A percentile compares a stretch with the other conserved stretches of the same genome.
Conservation (phyloP, 30 jellyfish, hydroid and myxozoan genomes). For the Turritopsis rubra region DNA sequence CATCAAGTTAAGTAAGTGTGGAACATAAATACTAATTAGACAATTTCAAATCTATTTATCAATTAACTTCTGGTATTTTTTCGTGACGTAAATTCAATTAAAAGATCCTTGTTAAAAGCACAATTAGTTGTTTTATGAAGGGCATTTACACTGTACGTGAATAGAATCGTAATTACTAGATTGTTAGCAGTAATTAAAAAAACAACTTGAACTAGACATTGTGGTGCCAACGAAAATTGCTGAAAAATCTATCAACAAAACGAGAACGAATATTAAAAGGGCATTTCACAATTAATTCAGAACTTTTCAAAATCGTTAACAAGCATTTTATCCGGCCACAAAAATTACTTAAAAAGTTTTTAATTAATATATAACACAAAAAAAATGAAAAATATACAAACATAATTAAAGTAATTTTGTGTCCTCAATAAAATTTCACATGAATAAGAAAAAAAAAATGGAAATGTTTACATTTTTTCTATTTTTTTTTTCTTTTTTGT, state of each 20-base stretch:
- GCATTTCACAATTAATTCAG: neutral
- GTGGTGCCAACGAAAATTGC: neutral
- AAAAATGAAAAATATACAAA: neutral
- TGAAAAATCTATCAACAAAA: neutral
- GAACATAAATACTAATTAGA: neutral
- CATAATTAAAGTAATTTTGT: neutral
- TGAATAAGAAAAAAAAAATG: neutral
- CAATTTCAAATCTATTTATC: neutral
- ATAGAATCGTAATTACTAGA: neutral
- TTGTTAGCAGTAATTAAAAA: neutral
- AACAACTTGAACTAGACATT: neutral
- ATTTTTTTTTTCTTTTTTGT: neutral
- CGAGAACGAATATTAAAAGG: neutral
- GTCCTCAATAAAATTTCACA: neutral
- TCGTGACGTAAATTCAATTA: neutral
- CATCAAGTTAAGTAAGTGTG: neutral
- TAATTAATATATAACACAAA: neutral
- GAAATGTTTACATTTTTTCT: too few species aligned
- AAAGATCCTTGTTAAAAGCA: neutral
- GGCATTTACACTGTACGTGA: neutral
- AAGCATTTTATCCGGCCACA: neutral
- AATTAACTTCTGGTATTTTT: neutral
- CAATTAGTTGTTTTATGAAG: neutral
- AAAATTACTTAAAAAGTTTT: neutral
- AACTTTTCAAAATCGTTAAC: neutral